Percentiles rank a stretch among this genome's conserved stretches.
Conservation (phyloP, 2,797 vertebrate genomes). For the Toxotes lorentzi region DNA sequence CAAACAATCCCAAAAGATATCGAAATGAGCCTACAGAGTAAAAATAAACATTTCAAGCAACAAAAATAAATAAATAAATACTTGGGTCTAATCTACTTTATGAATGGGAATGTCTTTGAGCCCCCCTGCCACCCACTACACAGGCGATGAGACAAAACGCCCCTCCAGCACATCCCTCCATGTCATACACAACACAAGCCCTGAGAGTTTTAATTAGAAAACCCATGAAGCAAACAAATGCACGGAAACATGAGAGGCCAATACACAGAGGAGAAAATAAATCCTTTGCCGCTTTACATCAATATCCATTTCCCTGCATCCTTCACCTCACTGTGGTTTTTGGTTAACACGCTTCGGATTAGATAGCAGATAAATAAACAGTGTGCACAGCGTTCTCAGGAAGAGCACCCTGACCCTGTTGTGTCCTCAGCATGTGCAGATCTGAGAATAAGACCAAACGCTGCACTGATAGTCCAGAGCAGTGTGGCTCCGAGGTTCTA, state of each 20-base stretch:
- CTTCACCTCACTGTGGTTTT: slow-evolving; percentile 79
- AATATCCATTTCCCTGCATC: slow-evolving; percentile 73
- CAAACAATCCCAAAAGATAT: slow-evolving; percentile 6
- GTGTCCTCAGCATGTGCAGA: slow-evolving; percentile 59
- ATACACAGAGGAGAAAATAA: slow-evolving; percentile 74
- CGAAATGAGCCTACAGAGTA: slow-evolving; percentile 14
- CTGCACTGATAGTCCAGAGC: slow-evolving; percentile 37
- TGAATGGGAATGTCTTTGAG: slow-evolving; percentile 19
- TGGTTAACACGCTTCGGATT: slow-evolving; percentile 74
- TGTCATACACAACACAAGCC: slow-evolving; percentile 67
- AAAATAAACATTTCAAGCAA: slow-evolving; percentile 47
- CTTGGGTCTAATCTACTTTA: slow-evolving; percentile 35
- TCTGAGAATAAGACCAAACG: slow-evolving; percentile 64
- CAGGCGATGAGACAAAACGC: slow-evolving; percentile 41
- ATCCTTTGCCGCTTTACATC: slow-evolving; percentile 72
- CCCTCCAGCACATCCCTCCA: slow-evolving; percentile 49
- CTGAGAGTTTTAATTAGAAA: slow-evolving; percentile 78
- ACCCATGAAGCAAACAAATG: slow-evolving; percentile 77
- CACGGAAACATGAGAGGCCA: slow-evolving; percentile 70
- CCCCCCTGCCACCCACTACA: slow-evolving; percentile 29
- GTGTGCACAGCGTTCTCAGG: slow-evolving; percentile 55
- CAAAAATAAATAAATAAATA: background rate
- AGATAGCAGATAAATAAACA: slow-evolving; percentile 80
- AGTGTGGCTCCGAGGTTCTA: slow-evolving; percentile 17
- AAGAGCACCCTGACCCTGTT: slow-evolving; percentile 56